Evolutionary conservation across 2,113 vertebrate species (phyloP), one percentile per base, ranked within the genome.

Genomic region (Paracanthobrama guichenoti): DNA sequence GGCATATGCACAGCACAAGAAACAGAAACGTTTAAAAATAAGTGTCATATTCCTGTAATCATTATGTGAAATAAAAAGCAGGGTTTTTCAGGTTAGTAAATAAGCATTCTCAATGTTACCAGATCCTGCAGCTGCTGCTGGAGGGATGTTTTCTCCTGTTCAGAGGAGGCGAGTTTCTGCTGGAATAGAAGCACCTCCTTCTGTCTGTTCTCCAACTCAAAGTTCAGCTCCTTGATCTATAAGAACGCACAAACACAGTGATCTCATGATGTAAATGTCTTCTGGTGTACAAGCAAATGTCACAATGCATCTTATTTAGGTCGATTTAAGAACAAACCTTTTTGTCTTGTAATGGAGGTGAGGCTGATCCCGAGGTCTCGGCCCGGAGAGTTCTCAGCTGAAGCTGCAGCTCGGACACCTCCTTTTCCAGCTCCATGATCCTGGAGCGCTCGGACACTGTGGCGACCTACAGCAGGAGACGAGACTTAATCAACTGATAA

Each of bases 361-460:
- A 93, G 53, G 92, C 89, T 20, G 92, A 92, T 59, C 16, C 92
- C 0, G 92, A 89, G 2, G 94, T 95, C 42, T 94, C 95, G 0
- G 93, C 86, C 73, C 94, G 94, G 66, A 95, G 95, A 64, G 95
- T 94, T 85, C 96, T 93, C 6, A 97, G 89, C 84, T 95, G 92
- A 44, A 96, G 94, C 53, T 94, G 95, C 6, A 98, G 94, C 67
- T 98, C 97, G 0, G 94, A 85, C 81, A 96, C 96, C 74, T 98
- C 97, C 92, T 95, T 93, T 88, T 99, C 97, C 87, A 99, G 94
- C 88, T 99, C 98, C 97, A 99, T 98, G 90, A 99, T 99, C 46
- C 96, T 94, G 39, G 97, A 99, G 84, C 98, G 97, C 87, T 98
- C 98, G 0, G 97, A 99, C 26, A 99, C 97, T 0, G 97, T 99